Percentiles rank a stretch among this genome's conserved stretches.
Conservation (phyloP, 1,140 invertebrate species). For the Zaprionus capensis region DNA sequence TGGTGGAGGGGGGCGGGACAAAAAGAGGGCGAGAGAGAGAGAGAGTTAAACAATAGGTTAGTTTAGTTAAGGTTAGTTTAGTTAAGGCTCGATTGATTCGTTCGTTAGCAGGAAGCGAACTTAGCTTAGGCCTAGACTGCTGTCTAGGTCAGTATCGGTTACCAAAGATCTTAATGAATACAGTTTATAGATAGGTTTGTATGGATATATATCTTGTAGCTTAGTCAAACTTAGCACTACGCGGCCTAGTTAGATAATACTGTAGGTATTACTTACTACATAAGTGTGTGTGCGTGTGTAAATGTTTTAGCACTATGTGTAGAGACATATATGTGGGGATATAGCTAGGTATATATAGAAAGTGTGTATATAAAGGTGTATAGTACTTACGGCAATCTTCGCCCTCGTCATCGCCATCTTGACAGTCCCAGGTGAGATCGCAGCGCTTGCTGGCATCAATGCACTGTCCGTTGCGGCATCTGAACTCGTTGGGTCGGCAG, state of each 20-base stretch:
- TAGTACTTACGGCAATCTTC: slow-evolving; percentile 86
- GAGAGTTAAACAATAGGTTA: slow-evolving; percentile 43
- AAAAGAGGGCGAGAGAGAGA: slow-evolving; percentile 38
- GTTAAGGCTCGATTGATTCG: slow-evolving; percentile 4
- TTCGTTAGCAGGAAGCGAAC: slow-evolving; percentile 22
- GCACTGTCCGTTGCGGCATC: slow-evolving; percentile 88
- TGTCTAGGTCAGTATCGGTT: slow-evolving; percentile 12
- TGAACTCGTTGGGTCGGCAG: slow-evolving; percentile 87
- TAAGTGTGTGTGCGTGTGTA: slow-evolving; percentile 9
- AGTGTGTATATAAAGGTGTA: not conserved
- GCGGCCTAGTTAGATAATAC: slow-evolving; percentile 14
- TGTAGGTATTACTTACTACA: not conserved
- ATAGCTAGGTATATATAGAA: not conserved
- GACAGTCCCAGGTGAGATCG: slow-evolving; percentile 87
- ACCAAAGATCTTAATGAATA: slow-evolving; percentile 4
- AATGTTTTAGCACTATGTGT: slow-evolving; percentile 29
- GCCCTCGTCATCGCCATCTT: slow-evolving; percentile 87
- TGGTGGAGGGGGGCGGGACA: slow-evolving; percentile 1
- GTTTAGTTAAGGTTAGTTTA: slow-evolving; percentile 31
- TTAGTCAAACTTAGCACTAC: slow-evolving; percentile 55
- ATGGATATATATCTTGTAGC: slow-evolving; percentile 14
- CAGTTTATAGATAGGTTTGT: slow-evolving; percentile 21
- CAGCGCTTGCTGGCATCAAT: slow-evolving; percentile 87
- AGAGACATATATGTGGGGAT: not conserved
- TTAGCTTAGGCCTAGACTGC: slow-evolving; percentile 18